These are phyloP conservation scores for Chalcosyrphus nemorum DNA, from an alignment of 2,888 invertebrate species.

Conservation along the genomic window DNA sequence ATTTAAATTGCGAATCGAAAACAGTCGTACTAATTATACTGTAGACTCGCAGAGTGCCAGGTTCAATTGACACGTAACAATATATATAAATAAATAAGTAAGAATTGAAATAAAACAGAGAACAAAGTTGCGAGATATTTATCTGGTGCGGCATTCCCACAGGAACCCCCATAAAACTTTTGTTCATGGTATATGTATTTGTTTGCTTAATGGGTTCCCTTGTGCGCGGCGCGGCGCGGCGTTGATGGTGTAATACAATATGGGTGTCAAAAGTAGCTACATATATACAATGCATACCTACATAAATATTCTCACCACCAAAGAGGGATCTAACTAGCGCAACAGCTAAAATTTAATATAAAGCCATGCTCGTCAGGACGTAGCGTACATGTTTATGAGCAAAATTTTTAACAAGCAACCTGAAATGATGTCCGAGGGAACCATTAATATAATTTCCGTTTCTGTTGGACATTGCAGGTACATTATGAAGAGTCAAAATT, in stretches of 20 bases:
- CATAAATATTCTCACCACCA: neutral
- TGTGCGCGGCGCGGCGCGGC: neutral
- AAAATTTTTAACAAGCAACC: neutral
- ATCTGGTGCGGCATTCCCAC: neutral
- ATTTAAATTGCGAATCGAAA: slow-evolving; percentile 37
- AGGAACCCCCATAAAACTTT: neutral
- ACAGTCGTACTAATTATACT: slow-evolving; percentile 7
- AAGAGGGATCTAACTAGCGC: neutral
- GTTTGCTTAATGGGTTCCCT: neutral
- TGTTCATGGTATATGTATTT: neutral
- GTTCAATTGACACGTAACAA: slow-evolving; percentile 17
- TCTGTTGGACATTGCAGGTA: slow-evolving; percentile 8
- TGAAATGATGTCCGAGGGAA: neutral
- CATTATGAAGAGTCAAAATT: neutral
- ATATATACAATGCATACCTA: neutral
- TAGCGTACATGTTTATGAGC: slow-evolving; percentile 6
- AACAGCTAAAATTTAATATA: neutral
- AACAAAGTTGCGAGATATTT: neutral
- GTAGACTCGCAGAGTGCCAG: neutral
- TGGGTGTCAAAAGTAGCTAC: neutral
- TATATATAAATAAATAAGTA: neutral
- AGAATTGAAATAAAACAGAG: neutral
- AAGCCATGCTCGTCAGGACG: neutral
- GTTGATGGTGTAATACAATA: neutral
- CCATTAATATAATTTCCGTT: slow-evolving; percentile 3